These are phyloP conservation scores for Calephelis virginiensis DNA, from an alignment of 1,140 invertebrate genomes.

Conservation along the genomic window DNA sequence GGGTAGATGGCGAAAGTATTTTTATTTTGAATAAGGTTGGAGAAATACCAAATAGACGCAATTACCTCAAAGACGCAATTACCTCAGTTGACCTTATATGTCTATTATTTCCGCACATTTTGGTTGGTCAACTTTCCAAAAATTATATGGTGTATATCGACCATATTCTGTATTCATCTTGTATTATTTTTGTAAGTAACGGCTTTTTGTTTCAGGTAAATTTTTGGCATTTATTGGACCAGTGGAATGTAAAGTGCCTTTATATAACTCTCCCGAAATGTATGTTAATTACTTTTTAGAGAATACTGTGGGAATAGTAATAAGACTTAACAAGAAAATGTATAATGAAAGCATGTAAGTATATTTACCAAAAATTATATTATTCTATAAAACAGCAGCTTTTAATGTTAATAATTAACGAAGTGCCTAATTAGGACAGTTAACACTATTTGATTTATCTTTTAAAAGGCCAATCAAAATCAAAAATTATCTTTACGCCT, in stretches of 20 bases:
- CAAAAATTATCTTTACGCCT: too few relatives aligned
- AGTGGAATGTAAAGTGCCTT: conserved; percentile 89
- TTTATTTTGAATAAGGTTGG: too few relatives aligned
- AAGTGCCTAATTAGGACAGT: not conserved
- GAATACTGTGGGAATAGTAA: conserved; percentile 93
- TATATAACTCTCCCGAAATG: conserved; percentile 93
- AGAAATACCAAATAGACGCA: too few relatives aligned
- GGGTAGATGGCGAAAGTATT: too few relatives aligned
- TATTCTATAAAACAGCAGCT: not conserved
- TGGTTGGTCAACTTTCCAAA: too few relatives aligned
- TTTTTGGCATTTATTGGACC: conserved; percentile 99
- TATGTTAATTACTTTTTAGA: conserved; percentile 96
- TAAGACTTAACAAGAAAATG: conserved; percentile 95
- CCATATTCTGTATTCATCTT: too few relatives aligned
- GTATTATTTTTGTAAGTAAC: not conserved
- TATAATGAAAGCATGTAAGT: conserved; percentile 88
- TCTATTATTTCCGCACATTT: too few relatives aligned
- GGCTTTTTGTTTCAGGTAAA: conserved; percentile 79
- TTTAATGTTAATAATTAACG: not conserved
- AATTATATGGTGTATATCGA: too few relatives aligned
- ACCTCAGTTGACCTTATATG: too few relatives aligned
- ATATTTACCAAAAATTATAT: not conserved
- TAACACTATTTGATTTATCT: not conserved
- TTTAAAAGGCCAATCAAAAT: not conserved
- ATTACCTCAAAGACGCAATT: too few relatives aligned